Base-by-base conservation (phyloP, 2,113 vertebrate species). In the Periophthalmodon schlosseri region DNA sequence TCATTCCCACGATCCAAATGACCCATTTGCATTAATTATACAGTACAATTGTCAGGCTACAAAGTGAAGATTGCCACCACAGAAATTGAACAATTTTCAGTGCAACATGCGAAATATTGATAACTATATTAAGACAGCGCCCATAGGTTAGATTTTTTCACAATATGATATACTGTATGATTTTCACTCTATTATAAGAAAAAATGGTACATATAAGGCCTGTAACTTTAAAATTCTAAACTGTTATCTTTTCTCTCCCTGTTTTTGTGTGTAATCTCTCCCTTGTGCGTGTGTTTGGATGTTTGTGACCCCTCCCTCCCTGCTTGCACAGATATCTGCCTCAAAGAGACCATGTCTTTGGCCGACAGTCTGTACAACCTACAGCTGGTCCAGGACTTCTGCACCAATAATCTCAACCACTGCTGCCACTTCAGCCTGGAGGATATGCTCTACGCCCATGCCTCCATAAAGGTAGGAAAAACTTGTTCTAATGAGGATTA, bases 351-450 rank as follows among this genome's bases (percentile, higher is more conserved):
- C 2, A 97, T 99, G 96, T 99, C 97, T 64, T 88, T 99, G 93
- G 97, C 96, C 15, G 98, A 99, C 90, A 97, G 97, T 86, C 91
- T 99, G 66, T 99, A 98, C 90, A 99, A 99, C 85, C 96, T 99
- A 10, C 98, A 98, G 76, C 72, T 99, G 87, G 96, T 99, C 81
- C 96, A 98, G 88, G 95, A 97, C 44, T 98, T 99, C 92, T 98
- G 97, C 90, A 95, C 93, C 82, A 96, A 95, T 82, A 96, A 96
- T 87, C 93, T 99, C 84, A 96, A 97, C 89, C 95, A 93, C 87
- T 99, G 97, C 89, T 99, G 97, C 92, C 97, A 99, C 91, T 98
- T 99, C 89, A 95, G 93, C 78, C 95, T 98, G 84, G 97, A 99
- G 92, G 98, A 99, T 82, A 95, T 99, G 97, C 94, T 99, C 12